phyloP scores from a whole-genome alignment of 2,113 vertebrate species.

The Apteryx mantelli region DNA sequence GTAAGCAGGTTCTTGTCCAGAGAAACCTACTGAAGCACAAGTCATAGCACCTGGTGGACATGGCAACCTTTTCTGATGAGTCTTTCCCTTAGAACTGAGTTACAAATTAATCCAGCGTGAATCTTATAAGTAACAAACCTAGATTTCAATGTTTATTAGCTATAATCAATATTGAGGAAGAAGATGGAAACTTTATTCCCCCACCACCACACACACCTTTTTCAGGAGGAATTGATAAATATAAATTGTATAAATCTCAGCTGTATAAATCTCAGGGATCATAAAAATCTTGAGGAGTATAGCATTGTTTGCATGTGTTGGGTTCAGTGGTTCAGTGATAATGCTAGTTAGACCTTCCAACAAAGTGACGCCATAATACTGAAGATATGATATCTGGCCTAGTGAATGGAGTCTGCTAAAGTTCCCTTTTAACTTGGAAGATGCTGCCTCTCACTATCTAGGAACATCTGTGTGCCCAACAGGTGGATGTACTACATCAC shows the following conservation, averaged over 20 bases:
- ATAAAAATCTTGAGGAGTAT: background rate
- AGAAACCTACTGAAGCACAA: background rate
- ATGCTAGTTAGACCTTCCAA: background rate
- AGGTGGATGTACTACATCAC: background rate
- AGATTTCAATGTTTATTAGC: slow-evolving; percentile 3
- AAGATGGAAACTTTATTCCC: background rate
- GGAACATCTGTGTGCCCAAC: background rate
- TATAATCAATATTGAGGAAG: background rate
- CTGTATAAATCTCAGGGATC: background rate
- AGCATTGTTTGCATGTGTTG: background rate
- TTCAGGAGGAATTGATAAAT: background rate
- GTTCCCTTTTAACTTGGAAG: background rate
- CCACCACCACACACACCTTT: fast-evolving
- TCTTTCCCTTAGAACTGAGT: background rate
- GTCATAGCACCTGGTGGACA: background rate
- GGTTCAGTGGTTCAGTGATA: background rate
- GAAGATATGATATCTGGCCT: background rate
- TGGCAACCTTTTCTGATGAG: background rate
- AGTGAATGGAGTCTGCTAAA: background rate
- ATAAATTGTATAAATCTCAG: background rate
- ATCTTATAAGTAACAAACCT: background rate
- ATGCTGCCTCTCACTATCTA: background rate
- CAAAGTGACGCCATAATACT: background rate
- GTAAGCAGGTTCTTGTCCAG: background rate
- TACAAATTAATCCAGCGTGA: background rate